phyloP scores from a whole-genome alignment of 2,113 vertebrate genomes.

The Thalassoma bifasciatum region DNA sequence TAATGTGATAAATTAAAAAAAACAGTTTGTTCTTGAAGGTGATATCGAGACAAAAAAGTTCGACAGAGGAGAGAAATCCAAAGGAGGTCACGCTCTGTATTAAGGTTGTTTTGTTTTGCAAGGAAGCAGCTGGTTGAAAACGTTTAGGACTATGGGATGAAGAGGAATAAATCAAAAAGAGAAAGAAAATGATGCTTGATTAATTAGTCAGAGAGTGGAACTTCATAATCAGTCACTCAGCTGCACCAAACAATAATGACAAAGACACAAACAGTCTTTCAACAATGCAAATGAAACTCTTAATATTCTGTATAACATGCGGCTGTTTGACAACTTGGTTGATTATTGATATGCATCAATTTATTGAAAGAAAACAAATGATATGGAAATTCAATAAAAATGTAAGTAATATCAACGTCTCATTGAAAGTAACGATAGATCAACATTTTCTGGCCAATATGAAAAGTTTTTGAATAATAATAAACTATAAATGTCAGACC shows the following conservation, averaged over 20 bases:
- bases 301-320: constrained; percentile 60
- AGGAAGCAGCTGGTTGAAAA: constrained; percentile 55
- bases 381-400: constrained; percentile 39
- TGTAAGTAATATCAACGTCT: constrained; percentile 35
- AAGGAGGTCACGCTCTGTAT: constrained; percentile 65
- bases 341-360: constrained; percentile 29
- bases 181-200: constrained; percentile 50
- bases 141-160: constrained; percentile 51
- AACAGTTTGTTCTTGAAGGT: constrained; percentile 41
- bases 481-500: not conserved
- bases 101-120: constrained; percentile 38
- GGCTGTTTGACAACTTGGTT: constrained; percentile 36
- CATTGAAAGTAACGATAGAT: constrained; percentile 79
- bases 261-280: constrained; percentile 41
- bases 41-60: constrained; percentile 45
- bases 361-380: constrained; percentile 46
- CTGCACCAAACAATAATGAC: constrained; percentile 52
- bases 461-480: not conserved
- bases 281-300: not conserved
- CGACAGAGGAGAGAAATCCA: constrained; percentile 75
- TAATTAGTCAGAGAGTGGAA: constrained; percentile 61
- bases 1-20: constrained; percentile 51
- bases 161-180: constrained; percentile 56
- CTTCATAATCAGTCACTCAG: constrained; percentile 55
- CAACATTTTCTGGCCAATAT: constrained; percentile 65